Conservation (phyloP, 2,888 invertebrate genomes). For the Hybos culiciformis region DNA sequence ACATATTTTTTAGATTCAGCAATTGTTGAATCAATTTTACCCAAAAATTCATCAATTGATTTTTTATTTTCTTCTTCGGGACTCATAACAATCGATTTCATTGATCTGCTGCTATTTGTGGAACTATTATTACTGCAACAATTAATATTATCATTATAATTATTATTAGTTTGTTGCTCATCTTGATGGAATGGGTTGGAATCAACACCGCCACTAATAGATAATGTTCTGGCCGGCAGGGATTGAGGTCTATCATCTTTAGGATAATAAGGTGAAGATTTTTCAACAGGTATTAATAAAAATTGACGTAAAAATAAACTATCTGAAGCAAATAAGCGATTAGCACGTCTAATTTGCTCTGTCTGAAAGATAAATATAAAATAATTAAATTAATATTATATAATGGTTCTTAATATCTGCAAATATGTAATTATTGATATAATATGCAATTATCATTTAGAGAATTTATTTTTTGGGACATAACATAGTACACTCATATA, state of each 20-base stretch:
- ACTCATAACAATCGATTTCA: constrained; percentile 41
- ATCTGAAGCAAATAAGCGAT: constrained; percentile 83
- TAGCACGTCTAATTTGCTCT: constrained; percentile 83
- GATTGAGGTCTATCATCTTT: constrained; percentile 37
- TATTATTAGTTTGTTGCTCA: constrained; percentile 21
- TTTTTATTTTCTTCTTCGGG: constrained; percentile 62
- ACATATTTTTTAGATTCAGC: constrained; percentile 74
- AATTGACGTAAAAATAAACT: constrained; percentile 83
- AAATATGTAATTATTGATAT: no score
- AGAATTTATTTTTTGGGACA: no score
- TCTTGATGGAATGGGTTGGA: no score
- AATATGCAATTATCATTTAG: no score
- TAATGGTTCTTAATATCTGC: no score
- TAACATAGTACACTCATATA: no score
- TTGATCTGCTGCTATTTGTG: constrained; percentile 32
- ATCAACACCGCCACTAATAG: no score
- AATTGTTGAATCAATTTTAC: constrained; percentile 70
- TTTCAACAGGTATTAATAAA: constrained; percentile 69
- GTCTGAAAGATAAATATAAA: no score
- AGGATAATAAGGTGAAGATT: constrained; percentile 48
- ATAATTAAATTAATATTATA: no score
- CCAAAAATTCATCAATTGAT: constrained; percentile 65
- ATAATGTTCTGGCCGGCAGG: constrained; percentile 41
- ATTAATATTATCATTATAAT: constrained; percentile 11
- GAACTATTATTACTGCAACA: constrained; percentile 17